Percentiles rank a stretch among this genome's conserved stretches.
These are phyloP conservation scores for Macropodus opercularis DNA, from an alignment of 2,797 vertebrate species.

Conservation along the genomic window DNA sequence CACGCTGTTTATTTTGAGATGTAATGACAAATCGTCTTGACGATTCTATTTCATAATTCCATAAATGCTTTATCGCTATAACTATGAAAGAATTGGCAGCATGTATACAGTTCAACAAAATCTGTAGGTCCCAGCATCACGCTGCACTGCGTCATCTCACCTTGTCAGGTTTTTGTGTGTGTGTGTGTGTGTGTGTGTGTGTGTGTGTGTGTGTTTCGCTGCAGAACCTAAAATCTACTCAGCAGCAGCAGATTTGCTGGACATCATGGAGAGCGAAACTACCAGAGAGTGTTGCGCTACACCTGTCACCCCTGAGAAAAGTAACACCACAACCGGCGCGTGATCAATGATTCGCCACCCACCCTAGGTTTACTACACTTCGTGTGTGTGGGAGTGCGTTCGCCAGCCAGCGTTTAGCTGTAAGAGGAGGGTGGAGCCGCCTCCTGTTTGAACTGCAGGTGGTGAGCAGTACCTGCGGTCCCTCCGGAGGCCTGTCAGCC, in stretches of 20 bases:
- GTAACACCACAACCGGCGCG: constrained; percentile 23
- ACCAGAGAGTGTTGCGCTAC: not conserved
- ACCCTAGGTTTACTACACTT: constrained; percentile 6
- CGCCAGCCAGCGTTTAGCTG: constrained; percentile 53
- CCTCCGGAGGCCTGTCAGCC: constrained; percentile 71
- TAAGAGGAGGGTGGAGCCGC: constrained; percentile 41
- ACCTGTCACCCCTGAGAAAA: constrained; percentile 34
- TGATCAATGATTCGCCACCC: constrained; percentile 43
- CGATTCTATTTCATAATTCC: too few relatives aligned
- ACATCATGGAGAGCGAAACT: constrained; percentile 6
- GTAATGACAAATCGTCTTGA: too few relatives aligned
- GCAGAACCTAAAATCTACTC: constrained; percentile 1
- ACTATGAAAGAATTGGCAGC: not conserved
- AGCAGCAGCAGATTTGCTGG: not conserved
- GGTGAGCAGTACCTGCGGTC: constrained; percentile 70
- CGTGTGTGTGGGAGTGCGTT: not conserved
- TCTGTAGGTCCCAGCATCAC: not conserved
- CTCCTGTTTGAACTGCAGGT: constrained; percentile 66
- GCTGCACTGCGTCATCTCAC: not conserved
- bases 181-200: too few relatives aligned
- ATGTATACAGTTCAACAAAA: not conserved
- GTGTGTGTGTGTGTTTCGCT: not conserved
- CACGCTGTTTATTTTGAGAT: too few relatives aligned
- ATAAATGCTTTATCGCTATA: too few relatives aligned
- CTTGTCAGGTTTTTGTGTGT: not conserved